These are phyloP conservation scores for Dipus sagitta DNA, from an alignment of 2,797 vertebrate genomes.

Conservation along the genomic window DNA sequence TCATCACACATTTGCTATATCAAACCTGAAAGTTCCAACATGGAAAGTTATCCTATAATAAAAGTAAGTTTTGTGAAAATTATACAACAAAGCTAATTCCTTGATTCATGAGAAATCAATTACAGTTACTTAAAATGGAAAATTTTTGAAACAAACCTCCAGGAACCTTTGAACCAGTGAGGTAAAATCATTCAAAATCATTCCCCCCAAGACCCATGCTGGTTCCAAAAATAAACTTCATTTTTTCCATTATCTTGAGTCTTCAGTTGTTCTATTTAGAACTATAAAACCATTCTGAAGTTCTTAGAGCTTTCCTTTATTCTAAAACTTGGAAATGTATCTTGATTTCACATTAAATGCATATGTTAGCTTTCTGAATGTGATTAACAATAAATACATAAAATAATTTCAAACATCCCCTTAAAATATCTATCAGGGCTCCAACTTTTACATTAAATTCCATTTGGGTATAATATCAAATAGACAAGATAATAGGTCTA, in stretches of 20 bases:
- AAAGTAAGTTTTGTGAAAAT: slow-evolving; percentile 43
- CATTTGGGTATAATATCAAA: not conserved
- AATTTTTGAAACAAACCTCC: slow-evolving; percentile 41
- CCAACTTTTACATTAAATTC: slow-evolving; percentile 56
- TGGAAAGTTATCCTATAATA: slow-evolving; percentile 27
- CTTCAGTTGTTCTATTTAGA: slow-evolving; percentile 59
- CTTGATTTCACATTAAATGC: slow-evolving; percentile 46
- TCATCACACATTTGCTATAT: not conserved
- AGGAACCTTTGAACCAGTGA: not conserved
- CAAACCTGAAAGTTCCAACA: slow-evolving; percentile 24
- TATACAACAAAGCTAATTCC: slow-evolving; percentile 1
- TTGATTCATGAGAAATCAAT: slow-evolving; percentile 50
- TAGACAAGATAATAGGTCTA: not conserved
- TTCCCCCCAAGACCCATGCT: not conserved
- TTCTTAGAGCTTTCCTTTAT: slow-evolving; percentile 57
- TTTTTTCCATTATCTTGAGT: slow-evolving; percentile 43
- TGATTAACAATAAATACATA: slow-evolving; percentile 29
- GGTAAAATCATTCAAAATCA: slow-evolving; percentile 29
- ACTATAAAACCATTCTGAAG: slow-evolving; percentile 36
- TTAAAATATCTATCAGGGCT: not conserved
- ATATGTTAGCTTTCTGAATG: slow-evolving; percentile 38
- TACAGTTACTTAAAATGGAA: slow-evolving; percentile 58
- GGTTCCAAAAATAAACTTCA: slow-evolving; percentile 45
- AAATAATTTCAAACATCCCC: slow-evolving; percentile 34
- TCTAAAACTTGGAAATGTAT: slow-evolving; percentile 27